Base-by-base conservation (phyloP, 2,113 vertebrate species). In the Corvus cornix region DNA sequence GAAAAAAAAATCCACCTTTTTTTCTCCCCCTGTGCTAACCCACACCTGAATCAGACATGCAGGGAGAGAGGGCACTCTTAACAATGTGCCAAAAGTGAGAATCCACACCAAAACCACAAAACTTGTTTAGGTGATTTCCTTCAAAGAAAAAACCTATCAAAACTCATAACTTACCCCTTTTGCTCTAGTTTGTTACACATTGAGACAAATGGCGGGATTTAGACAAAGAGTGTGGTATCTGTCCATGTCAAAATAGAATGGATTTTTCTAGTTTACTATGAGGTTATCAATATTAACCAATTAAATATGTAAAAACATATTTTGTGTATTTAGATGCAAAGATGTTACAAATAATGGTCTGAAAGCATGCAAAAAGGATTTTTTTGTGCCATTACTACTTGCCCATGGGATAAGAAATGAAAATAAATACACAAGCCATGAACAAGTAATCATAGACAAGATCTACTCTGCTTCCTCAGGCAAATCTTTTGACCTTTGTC, bases 1-100 rank as follows among this genome's bases (percentile, higher is more conserved):
- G 30, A 33, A 70, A 84, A 37, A 37, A 85, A 58, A 74, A 59
- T 4, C 2, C 21, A 30, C 24, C 9, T 44, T 49, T 46, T 30
- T 2, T 0, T 22, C 46, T 1, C 2, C 22, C 16, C 3, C 1
- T 8, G 1, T 43, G 41, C 27, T 81, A 78, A 63, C 33, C 31
- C 37, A 56, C 31, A 72, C 48, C 41, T 64, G 19, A 43, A 70
- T 53, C 48, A 90, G 46, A 58, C 30, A 75, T 13, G 16, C 6
- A 64, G n/a, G 20, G 24, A 70, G 43, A 39, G 30, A 51, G 13
- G 52, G 13, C 6, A 8, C 12, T 13, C 28, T 73, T 44, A 69
- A 72, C 4, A 41, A n/a, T 8, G 27, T 46, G 30, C 27, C 39
- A 22, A 33, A 77, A 83, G 16, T 33, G 16, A 70, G 43, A 86